Base-by-base conservation (phyloP, 2,797 vertebrate species). In the Rousettus madagascariensis region DNA sequence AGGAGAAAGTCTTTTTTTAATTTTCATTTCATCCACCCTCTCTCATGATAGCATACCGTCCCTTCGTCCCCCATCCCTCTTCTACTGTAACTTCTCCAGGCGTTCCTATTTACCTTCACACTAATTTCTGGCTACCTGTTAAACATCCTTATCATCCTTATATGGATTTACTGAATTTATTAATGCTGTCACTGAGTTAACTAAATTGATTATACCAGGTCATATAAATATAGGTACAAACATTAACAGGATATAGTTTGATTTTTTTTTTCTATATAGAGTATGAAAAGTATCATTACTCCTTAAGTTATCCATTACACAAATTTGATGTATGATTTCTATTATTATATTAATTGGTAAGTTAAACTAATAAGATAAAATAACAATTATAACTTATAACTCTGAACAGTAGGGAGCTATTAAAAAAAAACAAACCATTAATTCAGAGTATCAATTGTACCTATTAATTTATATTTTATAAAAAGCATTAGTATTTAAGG, bases 271-370 rank as follows among this genome's bases (percentile, higher is more conserved):
- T 43, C 7, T 41, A 12, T 53, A 22, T 68, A 43, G 30, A 57
- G 9, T 78, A 6, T 68, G 41, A 46, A 78, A 94, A 63, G n/a
- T 88, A 26, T 7, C 46, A 66, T 68, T 80, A 49, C n/a, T 57
- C 51, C 22, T 80, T 80, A 74, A 77, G 22, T 86, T 84, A 89
- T 55, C 69, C 30, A 55, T 38, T 72, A 55, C 12, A 78, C 63
- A 87, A 19, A 88, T 74, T 61, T 53, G n/a, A 59, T 80, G 16
- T n/a, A 9, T 49, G 55, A 33, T 49, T 95, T 92, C 65, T 84
- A 41, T 87, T 86, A 46, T 85, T 89, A 19, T 46, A 69, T 71
- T 88, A 85, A 20, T 92, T 71, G 57, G n/a, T 41, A 90, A 95
- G 68, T 55, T 91, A 88, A 84, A 55, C 16, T 90, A 66, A 92